Evolutionary conservation across 2,888 invertebrate species (phyloP).

Genomic region (Ochropleura plecta): DNA sequence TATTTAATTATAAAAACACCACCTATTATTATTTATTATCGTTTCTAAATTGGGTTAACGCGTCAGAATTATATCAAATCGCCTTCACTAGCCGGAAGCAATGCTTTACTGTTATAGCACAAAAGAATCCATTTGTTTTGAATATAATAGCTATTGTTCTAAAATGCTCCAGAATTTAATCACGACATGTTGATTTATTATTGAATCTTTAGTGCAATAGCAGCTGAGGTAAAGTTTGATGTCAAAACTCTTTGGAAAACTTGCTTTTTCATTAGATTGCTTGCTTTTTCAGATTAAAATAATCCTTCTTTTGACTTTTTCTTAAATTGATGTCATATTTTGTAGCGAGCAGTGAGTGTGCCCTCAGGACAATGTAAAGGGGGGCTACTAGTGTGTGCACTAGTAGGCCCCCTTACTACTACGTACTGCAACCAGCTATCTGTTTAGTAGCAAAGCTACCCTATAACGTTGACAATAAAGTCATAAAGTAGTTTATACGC

Average conservation of each 20-base stretch:
- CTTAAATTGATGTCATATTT: constrained; percentile 8
- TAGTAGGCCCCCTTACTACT: too few species aligned
- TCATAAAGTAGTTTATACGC: constrained; percentile 55
- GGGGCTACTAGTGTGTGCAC: neutral
- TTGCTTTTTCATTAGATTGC: too few species aligned
- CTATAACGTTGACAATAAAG: constrained; percentile 55
- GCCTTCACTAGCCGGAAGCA: constrained; percentile 84
- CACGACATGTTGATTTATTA: constrained; percentile 85
- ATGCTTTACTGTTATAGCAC: constrained; percentile 82
- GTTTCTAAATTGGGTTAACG: constrained; percentile 70
- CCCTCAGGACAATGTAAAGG: constrained; percentile 2
- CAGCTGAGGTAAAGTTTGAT: constrained; percentile 47
- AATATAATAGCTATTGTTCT: constrained; percentile 89
- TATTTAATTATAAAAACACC: constrained; percentile 65
- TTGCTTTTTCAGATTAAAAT: too few species aligned
- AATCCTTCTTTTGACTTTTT: too few species aligned
- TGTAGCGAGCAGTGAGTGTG: neutral
- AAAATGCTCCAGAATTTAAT: constrained; percentile 83
- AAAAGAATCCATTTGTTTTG: constrained; percentile 85
- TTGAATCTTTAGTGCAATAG: constrained; percentile 54
- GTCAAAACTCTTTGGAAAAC: constrained; percentile 35
- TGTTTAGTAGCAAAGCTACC: neutral
- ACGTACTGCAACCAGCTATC: neutral
- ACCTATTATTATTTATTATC: constrained; percentile 69
- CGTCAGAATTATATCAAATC: constrained; percentile 80